Evolutionary conservation across 2,113 vertebrate species (phyloP), one percentile per base, ranked within the genome.

Genomic region (Megaceryle maxima): DNA sequence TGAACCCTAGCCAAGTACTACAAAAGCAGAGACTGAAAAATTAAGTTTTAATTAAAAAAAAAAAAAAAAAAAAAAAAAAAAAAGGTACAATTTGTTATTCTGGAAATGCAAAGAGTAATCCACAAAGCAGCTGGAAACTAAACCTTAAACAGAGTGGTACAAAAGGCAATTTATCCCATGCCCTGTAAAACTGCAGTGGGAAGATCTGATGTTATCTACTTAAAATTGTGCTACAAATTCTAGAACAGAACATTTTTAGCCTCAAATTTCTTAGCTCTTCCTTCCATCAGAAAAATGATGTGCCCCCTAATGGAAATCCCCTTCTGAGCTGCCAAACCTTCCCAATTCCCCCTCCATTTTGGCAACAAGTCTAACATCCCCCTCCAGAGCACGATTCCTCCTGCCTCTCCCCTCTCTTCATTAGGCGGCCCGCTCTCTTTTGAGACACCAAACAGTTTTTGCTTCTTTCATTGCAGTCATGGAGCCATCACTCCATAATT

Each of bases 271-370:
- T 78, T 41, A 25, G 35, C 72, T 46, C 39, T 92, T 89, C 57
- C 51, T 51, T 88, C 76, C 0, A 1, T 22, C 13, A 56, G 39
- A 79, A 51, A 56, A 88, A 70, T 1, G 1, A 62, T 3, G 10
- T 69, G 59, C 79, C 48, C 77, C 68, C 64, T 87, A 74, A 48
- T 29, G 90, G 69, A 60, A 88, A 73, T 63, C 83, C 87, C 87
- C 64, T 69, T 88, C 74, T 31, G 69, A 90, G 83, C 79, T 64
- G 75, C 53, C 92, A 88, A 88, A 94, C 87, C 83, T 90, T 82
- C 74, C 87, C 83, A 92, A 87, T 84, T 92, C 78, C 79, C 76
- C 69, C 67, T 76, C 51, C 41, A 5, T 80, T 94, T 83, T 5
- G 15, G 57, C 82, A 79, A 41, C 72, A 41, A 51, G 68, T 41